Evolutionary conservation across 1,140 invertebrate species (phyloP).

Genomic region (Danaus melanippus): DNA sequence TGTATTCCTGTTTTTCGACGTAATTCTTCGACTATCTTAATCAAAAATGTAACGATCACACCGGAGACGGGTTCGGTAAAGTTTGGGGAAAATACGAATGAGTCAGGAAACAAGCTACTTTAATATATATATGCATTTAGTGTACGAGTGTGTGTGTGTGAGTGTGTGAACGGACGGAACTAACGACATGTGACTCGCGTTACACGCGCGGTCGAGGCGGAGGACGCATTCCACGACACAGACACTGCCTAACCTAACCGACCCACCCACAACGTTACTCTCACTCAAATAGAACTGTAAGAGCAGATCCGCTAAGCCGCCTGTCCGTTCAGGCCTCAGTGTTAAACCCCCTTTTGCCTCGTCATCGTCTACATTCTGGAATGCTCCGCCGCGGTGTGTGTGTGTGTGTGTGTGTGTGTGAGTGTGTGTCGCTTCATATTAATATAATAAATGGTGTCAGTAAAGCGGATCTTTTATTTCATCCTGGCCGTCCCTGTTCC

Average conservation of each 20-base stretch:
- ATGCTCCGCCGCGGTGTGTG: no score
- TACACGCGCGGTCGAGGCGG: neutral
- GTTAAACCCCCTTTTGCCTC: no score
- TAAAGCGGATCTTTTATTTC: slow-evolving; percentile 34
- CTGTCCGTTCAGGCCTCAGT: no score
- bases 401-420: slow-evolving; percentile 12
- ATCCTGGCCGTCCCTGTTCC: neutral
- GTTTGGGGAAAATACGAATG: slow-evolving; percentile 4
- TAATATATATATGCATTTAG: slow-evolving; percentile 18
- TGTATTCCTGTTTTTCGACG: no score
- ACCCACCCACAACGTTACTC: no score
- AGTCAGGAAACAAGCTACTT: slow-evolving; percentile 12
- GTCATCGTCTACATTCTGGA: no score
- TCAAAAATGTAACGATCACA: neutral
- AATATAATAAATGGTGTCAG: slow-evolving; percentile 55
- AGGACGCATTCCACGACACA: no score
- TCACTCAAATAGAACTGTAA: neutral
- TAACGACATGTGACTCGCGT: slow-evolving; percentile 4
- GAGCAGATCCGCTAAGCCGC: neutral
- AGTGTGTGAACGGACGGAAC: slow-evolving; percentile 5
- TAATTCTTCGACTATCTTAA: no score
- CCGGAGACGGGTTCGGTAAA: neutral
- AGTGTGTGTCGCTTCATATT: slow-evolving; percentile 47
- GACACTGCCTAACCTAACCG: no score
- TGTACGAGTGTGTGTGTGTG: slow-evolving; percentile 4